phyloP scores from a whole-genome alignment of 92 coral and sea anemone genomes.

The Ricordea florida region DNA sequence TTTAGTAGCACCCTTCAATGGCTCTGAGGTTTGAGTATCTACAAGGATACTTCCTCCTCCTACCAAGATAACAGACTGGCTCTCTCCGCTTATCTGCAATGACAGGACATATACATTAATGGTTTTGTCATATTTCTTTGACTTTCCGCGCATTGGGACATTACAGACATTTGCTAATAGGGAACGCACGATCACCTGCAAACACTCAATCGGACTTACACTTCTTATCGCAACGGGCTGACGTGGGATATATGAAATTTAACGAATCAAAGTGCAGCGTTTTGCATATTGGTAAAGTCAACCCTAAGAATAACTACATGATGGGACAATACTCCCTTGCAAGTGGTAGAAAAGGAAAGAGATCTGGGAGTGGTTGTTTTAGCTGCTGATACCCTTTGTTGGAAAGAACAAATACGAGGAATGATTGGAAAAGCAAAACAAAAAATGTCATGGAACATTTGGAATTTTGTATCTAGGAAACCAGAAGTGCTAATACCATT shows the following conservation, averaged over 20 bases:
- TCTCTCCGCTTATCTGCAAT: constrained; percentile 67
- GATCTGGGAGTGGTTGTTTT: background rate
- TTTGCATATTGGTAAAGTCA: background rate
- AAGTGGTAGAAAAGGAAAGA: background rate
- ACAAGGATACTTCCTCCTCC: constrained; percentile 92
- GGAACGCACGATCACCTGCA: background rate
- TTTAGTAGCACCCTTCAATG: constrained; percentile 80
- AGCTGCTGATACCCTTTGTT: background rate
- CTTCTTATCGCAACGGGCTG: background rate
- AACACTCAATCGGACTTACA: background rate
- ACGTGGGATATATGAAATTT: background rate
- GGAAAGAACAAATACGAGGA: background rate
- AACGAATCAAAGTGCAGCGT: too few relatives aligned
- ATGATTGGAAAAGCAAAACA: background rate
- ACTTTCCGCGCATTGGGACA: too few relatives aligned
- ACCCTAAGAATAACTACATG: background rate
- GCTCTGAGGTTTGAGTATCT: background rate
- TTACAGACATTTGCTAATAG: too few relatives aligned
- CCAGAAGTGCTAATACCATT: constrained; percentile 16
- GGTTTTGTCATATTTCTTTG: too few relatives aligned
- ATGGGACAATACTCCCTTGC: background rate
- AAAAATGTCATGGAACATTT: background rate
- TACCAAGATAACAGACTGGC: constrained; percentile 88
- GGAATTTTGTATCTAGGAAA: background rate
- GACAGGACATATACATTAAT: background rate